Conservation (phyloP, 2,888 invertebrate genomes). For the Lithosia quadra region DNA sequence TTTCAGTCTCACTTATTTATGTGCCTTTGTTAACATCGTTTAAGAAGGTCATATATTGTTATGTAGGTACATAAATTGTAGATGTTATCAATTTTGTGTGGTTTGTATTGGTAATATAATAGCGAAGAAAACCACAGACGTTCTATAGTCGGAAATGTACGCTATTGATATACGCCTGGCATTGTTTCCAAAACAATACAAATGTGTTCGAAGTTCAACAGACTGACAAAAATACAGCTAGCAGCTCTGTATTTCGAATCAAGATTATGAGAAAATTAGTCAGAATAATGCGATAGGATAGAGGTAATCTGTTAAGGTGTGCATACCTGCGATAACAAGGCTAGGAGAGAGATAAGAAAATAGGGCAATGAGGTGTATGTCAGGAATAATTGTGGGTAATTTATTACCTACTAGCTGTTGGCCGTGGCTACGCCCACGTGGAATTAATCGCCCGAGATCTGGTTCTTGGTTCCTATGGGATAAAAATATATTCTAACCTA, state of each 20-base stretch:
- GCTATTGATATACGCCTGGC: background rate
- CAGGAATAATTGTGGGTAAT: background rate
- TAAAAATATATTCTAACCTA: too few species aligned
- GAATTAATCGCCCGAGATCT: too few species aligned
- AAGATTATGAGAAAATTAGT: background rate
- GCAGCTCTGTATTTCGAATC: background rate
- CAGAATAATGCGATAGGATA: background rate
- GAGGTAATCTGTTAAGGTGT: background rate
- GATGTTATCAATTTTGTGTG: constrained; percentile 6
- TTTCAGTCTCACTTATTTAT: background rate
- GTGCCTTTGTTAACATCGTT: background rate
- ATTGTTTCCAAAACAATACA: constrained; percentile 4
- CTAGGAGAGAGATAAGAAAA: background rate
- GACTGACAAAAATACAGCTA: background rate
- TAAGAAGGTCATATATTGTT: background rate
- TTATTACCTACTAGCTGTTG: too few species aligned
- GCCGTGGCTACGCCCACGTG: too few species aligned
- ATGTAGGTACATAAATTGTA: background rate
- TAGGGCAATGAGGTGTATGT: background rate
- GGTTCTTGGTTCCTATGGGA: too few species aligned
- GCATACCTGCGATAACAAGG: background rate
- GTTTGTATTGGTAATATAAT: background rate
- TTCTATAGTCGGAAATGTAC: background rate
- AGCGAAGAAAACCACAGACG: background rate
- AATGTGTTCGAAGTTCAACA: background rate